Conservation (phyloP, 2,113 vertebrate genomes). For the Coptodon rendalli region DNA sequence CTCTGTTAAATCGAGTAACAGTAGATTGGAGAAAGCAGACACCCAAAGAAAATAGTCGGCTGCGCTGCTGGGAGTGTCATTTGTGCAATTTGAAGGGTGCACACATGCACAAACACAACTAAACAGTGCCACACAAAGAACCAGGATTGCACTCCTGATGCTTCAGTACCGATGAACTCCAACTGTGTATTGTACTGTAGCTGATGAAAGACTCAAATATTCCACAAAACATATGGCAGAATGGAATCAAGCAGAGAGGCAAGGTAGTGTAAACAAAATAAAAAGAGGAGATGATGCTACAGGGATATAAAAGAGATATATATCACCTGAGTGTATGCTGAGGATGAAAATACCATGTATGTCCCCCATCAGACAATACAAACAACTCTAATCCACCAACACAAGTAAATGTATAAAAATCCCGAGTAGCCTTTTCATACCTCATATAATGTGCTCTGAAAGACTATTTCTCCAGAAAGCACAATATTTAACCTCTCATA, state of each 20-base stretch:
- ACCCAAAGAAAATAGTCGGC: neutral
- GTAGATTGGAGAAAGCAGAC: neutral
- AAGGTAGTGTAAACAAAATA: slow-evolving; percentile 7
- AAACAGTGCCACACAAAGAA: neutral
- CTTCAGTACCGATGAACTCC: neutral
- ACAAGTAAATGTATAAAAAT: neutral
- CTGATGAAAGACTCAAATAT: slow-evolving; percentile 16
- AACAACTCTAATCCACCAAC: slow-evolving; percentile 3
- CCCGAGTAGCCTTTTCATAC: neutral
- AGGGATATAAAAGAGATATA: neutral
- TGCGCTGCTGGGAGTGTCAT: neutral
- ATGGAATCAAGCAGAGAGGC: slow-evolving; percentile 4
- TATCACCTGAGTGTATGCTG: neutral
- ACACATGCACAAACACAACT: neutral
- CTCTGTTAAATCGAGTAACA: neutral
- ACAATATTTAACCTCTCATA: neutral
- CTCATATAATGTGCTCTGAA: neutral
- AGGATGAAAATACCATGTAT: neutral
- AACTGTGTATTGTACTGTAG: slow-evolving; percentile 2
- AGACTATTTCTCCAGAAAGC: neutral
- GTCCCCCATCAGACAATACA: neutral
- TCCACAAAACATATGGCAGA: slow-evolving; percentile 14
- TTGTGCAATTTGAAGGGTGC: neutral
- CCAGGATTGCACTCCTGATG: neutral
- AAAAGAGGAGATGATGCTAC: neutral